These are phyloP conservation scores for Ceratina japonica DNA, from an alignment of 1,140 invertebrate species.

Conservation along the genomic window DNA sequence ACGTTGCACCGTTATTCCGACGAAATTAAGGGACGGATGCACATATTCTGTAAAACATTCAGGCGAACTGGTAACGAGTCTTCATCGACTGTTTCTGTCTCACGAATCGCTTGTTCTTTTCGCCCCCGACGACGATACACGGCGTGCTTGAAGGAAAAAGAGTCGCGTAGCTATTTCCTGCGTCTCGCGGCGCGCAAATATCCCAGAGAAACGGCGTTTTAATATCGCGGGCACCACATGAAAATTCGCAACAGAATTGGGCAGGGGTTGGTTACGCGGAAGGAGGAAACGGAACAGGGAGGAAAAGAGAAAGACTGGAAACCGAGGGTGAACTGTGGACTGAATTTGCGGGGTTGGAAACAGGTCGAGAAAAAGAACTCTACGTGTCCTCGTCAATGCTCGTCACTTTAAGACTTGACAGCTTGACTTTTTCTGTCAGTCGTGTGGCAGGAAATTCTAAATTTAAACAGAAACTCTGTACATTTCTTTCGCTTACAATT, in stretches of 20 bases:
- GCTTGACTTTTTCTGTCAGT: too few species aligned
- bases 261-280: not conserved
- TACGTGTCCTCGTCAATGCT: not conserved
- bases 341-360: not conserved
- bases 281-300: not conserved
- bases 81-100: not conserved
- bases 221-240: conserved; percentile 55
- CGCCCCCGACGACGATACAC: not conserved
- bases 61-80: not conserved
- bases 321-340: not conserved
- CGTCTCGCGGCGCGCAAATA: conserved; percentile 62
- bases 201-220: conserved; percentile 60
- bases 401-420: too few species aligned
- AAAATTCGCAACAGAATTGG: conserved; percentile 45
- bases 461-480: too few species aligned
- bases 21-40: conserved; percentile 8
- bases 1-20: not conserved
- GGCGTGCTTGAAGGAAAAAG: conserved; percentile 44
- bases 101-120: not conserved
- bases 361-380: not conserved
- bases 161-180: conserved; percentile 56
- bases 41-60: conserved; percentile 25
- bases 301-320: not conserved
- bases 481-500: too few species aligned
- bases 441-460: too few species aligned